phyloP scores from a whole-genome alignment of 1,140 invertebrate species.

The Acarapis woodi region DNA sequence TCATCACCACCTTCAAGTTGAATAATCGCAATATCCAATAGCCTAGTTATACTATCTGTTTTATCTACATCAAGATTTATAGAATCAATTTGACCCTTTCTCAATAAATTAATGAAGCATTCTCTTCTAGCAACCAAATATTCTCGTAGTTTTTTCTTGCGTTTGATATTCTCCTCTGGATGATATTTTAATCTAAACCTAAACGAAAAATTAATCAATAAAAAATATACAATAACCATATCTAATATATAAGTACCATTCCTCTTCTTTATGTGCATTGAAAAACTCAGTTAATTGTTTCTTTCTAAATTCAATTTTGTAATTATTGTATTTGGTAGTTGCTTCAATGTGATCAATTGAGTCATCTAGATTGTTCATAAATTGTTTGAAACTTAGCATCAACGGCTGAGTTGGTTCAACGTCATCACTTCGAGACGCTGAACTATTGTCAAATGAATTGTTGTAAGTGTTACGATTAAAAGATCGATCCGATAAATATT shows the following conservation, averaged over 20 bases:
- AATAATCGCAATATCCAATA: constrained; percentile 86
- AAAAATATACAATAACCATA: no score
- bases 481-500: constrained; percentile 5
- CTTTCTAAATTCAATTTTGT: constrained; percentile 81
- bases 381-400: constrained; percentile 92
- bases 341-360: constrained; percentile 88
- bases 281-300: constrained; percentile 97
- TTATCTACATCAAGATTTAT: constrained; percentile 61
- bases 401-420: constrained; percentile 34
- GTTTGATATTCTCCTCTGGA: constrained; percentile 71
- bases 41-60: constrained; percentile 47
- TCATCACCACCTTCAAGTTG: constrained; percentile 89
- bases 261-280: constrained; percentile 92
- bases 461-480: not conserved
- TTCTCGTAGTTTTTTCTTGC: constrained; percentile 52
- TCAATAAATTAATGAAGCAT: constrained; percentile 59
- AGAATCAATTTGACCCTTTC: constrained; percentile 36
- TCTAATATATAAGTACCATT: no score
- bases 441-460: not conserved
- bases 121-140: constrained; percentile 60
- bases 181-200: constrained; percentile 99
- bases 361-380: constrained; percentile 82
- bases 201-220: no score
- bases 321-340: constrained; percentile 88
- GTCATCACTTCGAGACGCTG: constrained; percentile 10